Evolutionary conservation across 2,113 vertebrate genomes (phyloP).

Genomic region (Cichladusa arquata): DNA sequence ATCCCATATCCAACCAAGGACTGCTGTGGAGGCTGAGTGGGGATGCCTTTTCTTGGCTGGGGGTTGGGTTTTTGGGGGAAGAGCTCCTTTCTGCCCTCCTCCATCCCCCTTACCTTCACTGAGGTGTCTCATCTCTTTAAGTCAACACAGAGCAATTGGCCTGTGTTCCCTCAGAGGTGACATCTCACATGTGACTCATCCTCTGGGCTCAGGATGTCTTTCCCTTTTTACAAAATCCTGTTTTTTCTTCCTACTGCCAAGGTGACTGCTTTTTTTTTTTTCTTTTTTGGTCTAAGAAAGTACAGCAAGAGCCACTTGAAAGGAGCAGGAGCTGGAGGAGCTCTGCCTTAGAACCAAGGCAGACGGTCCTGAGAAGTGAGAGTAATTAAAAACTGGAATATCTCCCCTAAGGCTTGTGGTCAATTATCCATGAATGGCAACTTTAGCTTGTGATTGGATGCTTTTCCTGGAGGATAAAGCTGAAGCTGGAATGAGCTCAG

Average conservation of each 20-base stretch:
- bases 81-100: not conserved
- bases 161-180: not conserved
- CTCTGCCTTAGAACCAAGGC: not conserved
- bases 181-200: conserved; percentile 18
- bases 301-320: not conserved
- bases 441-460: not conserved
- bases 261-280: not conserved
- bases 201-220: not conserved
- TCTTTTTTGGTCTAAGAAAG: not conserved
- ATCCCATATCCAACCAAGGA: not conserved
- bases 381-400: conserved; percentile 22
- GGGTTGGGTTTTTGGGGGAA: not conserved
- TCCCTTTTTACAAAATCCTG: not conserved
- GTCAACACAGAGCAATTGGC: not conserved
- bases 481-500: not conserved
- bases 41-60: not conserved
- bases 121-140: not conserved
- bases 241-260: not conserved
- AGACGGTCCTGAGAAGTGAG: not conserved
- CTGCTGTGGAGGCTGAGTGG: not conserved
- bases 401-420: conserved; percentile 5
- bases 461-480: not conserved
- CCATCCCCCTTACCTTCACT: not conserved
- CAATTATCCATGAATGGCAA: conserved; percentile 27
- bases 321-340: not conserved